Base-by-base conservation (phyloP, 2,797 vertebrate species). In the Naso thynnoides region DNA sequence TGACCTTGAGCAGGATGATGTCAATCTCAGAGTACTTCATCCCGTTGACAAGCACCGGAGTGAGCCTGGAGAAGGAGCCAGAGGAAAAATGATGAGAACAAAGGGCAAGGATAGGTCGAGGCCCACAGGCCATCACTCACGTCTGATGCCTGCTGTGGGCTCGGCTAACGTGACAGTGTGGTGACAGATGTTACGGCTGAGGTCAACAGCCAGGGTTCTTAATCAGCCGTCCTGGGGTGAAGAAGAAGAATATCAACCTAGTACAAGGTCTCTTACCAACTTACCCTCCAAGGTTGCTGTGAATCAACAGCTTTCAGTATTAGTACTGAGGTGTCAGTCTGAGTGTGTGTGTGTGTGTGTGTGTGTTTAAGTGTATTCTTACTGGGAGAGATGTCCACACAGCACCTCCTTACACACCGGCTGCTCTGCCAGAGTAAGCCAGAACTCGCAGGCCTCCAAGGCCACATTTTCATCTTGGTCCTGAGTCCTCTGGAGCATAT, bases 1-100 rank as follows among this genome's bases (percentile, higher is more conserved):
- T 94, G 81, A 98, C 97, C 96, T 98, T 99, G 83, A 99, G 94
- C 50, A 99, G 92, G 88, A 99, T 99, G 78, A 99, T 98, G 94
- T 99, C 98, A 21, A 99, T 98, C 92, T 99, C 97, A 1, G 97
- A 99, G 87, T 99, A 99, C 89, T 98, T 99, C 97, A 99, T 99
- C 86, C 98, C 98, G 81, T 98, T 98, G 88, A 99, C 97, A 68
- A 99, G 95, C 57, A 99, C 97, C 54, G 97, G 98, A 90, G 95
- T 97, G 84, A 99, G 93, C 83, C 98, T 99, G 90, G 11, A 82
- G 70, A 19, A 19, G 44, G 48, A 79, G 71, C 57, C 47, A 54
- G 57, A 39, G 48, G 33, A 54, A 69, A 56, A 72, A 79, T 64
- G 0, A 84, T 77, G 64, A 79, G 79, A 66, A 75, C 27, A 79